Conservation (phyloP, 2,888 invertebrate genomes). For the Sarcophaga carnaria region DNA sequence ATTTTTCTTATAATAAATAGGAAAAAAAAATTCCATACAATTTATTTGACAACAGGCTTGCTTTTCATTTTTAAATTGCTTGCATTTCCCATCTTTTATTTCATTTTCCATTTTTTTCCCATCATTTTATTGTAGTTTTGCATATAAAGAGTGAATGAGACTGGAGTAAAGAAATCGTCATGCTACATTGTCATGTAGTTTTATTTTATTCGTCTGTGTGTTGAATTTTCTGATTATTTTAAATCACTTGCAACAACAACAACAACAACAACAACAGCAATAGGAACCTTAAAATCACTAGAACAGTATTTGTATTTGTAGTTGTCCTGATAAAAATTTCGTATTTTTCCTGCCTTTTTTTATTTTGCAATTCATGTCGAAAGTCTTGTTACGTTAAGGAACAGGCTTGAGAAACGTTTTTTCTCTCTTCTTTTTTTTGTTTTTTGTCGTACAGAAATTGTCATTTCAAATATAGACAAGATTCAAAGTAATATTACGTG, state of each 20-base stretch:
- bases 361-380: not conserved
- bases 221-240: conserved; percentile 61
- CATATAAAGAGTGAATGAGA: not conserved
- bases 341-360: not conserved
- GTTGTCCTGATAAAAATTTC: conserved; percentile 22
- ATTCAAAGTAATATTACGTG: not conserved
- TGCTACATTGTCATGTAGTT: conserved; percentile 38
- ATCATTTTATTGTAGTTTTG: too few relatives aligned
- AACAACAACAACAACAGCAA: conserved; percentile 31
- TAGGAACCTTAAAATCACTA: not conserved
- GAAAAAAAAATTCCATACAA: not conserved
- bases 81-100: conserved; percentile 15
- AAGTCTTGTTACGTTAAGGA: conserved; percentile 20
- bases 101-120: conserved; percentile 1
- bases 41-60: conserved; percentile 34
- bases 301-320: conserved; percentile 31
- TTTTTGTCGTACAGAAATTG: conserved; percentile 31
- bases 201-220: conserved; percentile 24
- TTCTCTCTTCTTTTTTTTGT: not conserved
- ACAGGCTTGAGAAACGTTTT: conserved; percentile 42
- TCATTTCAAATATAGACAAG: conserved; percentile 39
- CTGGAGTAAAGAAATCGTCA: not conserved
- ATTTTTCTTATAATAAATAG: too few relatives aligned
- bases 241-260: conserved; percentile 57
- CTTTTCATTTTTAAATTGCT: conserved; percentile 15